Base-by-base conservation (phyloP, 2,113 vertebrate genomes). In the Mesoclemmys tuberculata region DNA sequence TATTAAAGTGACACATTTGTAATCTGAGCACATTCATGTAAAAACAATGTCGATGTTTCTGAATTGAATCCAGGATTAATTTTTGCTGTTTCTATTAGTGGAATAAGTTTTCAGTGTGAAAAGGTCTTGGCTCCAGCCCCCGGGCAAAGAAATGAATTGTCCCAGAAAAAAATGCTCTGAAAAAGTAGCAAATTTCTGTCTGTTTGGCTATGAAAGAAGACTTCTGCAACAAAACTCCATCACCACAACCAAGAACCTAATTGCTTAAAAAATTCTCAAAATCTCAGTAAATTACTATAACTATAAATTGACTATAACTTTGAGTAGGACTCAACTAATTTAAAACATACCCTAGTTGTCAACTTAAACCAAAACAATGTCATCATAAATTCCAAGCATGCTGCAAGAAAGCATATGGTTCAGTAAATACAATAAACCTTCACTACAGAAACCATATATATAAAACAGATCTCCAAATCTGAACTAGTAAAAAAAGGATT, bases 291-390 rank as follows among this genome's bases (percentile, higher is more conserved):
- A 95, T 97, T 97, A 98, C 84, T n/a, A n/a, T n/a, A n/a, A n/a
- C n/a, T n/a, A n/a, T n/a, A n/a, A n/a, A n/a, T n/a, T 97, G 41
- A 88, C 92, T 96, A 81, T 86, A 93, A 88, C 97, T 94, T 97
- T 96, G 94, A 93, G 78, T 98, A 91, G 93, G 96, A 97, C 97
- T 97, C 91, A 95, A 81, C 90, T 98, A 97, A 97, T 93, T 94
- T 97, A 96, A 98, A 98, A 96, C 96, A 97, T 94, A 81, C 93
- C 95, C 80, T 94, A 91, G 77, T 92, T 97, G 96, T 98, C 98
- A 98, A 87, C 90, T 97, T 97, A 95, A 97, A 97, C 58, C 82
- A 95, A 98, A 98, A 97, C 96, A 97, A 97, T 97, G 94, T 97
- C 95, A 97, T 92, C 84, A 88, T 85, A 96, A 97, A 97, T 98